A percentile compares a stretch with the other conserved stretches of the same genome.
Evolutionary conservation across 1,140 invertebrate species (phyloP).

Genomic region (Scaptomyza hsui): DNA sequence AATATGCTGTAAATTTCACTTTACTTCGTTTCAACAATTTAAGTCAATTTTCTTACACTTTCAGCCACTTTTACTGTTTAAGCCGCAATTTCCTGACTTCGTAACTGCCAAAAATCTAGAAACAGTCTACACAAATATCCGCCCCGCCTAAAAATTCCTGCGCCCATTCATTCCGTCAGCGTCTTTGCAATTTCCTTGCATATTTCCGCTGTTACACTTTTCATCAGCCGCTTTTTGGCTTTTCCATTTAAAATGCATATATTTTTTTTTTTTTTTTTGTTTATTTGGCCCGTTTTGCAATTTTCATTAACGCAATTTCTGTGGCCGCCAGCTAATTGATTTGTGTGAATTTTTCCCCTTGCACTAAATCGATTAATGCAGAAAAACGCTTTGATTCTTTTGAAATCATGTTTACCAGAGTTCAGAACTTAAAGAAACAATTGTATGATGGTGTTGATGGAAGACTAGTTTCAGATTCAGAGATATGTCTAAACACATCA

Average conservation of each 20-base stretch:
- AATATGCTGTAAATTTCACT: slow-evolving; percentile 54
- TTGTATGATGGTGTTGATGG: background rate
- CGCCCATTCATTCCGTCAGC: slow-evolving; percentile 57
- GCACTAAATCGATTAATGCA: slow-evolving; percentile 3
- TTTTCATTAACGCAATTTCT: slow-evolving; percentile 76
- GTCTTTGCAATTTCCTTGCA: slow-evolving; percentile 77
- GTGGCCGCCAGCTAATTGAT: slow-evolving; percentile 72
- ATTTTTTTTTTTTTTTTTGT: slow-evolving; percentile 46
- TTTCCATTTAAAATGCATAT: slow-evolving; percentile 37
- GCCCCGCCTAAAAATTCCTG: background rate
- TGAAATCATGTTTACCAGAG: slow-evolving; percentile 4
- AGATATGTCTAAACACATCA: slow-evolving; percentile 1
- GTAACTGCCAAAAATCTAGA: slow-evolving; percentile 29
- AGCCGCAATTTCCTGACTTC: slow-evolving; percentile 70
- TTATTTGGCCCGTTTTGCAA: slow-evolving; percentile 58
- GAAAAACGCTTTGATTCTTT: slow-evolving; percentile 4
- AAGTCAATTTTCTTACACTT: slow-evolving; percentile 1
- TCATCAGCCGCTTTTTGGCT: slow-evolving; percentile 58
- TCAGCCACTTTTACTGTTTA: slow-evolving; percentile 18
- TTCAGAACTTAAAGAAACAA: background rate
- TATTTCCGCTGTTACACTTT: slow-evolving; percentile 75
- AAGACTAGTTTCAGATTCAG: background rate
- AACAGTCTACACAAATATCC: slow-evolving; percentile 17
- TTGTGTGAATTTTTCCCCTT: slow-evolving; percentile 51
- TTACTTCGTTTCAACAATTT: slow-evolving; percentile 2